Evolutionary conservation across 2,797 vertebrate genomes (phyloP), one percentile per base, ranked within the genome.

Genomic region (Catostomus latipinnis): DNA sequence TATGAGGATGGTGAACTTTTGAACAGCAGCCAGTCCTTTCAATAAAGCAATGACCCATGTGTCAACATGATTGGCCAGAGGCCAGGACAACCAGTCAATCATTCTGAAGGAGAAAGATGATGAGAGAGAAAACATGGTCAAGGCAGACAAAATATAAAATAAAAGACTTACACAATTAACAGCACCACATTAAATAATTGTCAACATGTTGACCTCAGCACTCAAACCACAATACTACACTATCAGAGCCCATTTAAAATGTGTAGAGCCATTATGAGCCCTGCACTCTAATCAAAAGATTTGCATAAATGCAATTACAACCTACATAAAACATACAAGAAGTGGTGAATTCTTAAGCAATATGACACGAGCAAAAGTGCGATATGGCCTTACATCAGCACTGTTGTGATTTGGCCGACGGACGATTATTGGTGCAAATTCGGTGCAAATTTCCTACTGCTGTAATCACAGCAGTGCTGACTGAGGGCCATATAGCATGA

Each of bases 21-120:
- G 97, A 85, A 98, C 98, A 62, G 97, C 96, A 11, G 97, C 97
- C 88, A 99, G 92, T 71, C 98, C 98, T 90, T 97, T 99, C 67
- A 99, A 91, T 52, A 99, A 92, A 70, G 98, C 96, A 71, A 97
- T 97, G 87, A 98, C 95, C 98, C 98, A 99, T 0, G 95, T 98
- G 77, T 99, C 98, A 76, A 99, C 96, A n/a, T 98, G 96, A 83
- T 98, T 96, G 82, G 98, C 97, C 88, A 99, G 87, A 46, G 98
- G 98, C 98, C 98, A 99, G 45, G 98, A 99, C 0, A 99, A 91
- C 98, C 98, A 99, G 89, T 98, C 98, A 83, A 99, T 99, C 98
- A 99, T 99, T 91, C 96, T 96, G 89, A 86, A 63, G 74, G n/a
- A 61, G 4, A 72, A 1, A 43, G 4, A 60, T 0, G 22, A 50